These are phyloP conservation scores for Philonicus albiceps DNA, from an alignment of 2,888 invertebrate species.

Conservation along the genomic window DNA sequence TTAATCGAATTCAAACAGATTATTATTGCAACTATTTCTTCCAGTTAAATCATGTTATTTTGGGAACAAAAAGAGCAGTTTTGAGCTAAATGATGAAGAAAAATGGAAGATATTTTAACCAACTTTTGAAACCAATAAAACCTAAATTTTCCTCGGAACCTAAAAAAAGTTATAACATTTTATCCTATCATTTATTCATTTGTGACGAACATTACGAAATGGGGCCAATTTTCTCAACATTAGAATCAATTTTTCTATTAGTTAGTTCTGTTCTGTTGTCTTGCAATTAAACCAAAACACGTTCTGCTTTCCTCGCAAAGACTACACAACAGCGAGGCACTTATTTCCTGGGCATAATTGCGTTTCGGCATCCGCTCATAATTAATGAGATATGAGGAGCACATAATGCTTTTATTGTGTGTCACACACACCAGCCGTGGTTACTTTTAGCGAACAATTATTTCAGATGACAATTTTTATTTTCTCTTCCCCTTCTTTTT, in stretches of 20 bases:
- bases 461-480: background rate
- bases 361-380: conserved; percentile 1
- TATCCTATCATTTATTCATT: background rate
- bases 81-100: background rate
- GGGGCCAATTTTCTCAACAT: background rate
- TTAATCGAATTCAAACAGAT: background rate
- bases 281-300: background rate
- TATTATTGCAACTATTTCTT: background rate
- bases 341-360: conserved; percentile 4
- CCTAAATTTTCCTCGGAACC: background rate
- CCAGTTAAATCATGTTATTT: too few relatives aligned
- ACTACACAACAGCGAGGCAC: background rate
- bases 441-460: background rate
- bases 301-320: background rate
- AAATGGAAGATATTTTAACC: background rate
- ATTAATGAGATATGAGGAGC: background rate
- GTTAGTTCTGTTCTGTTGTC: background rate
- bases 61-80: background rate
- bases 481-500: background rate
- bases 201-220: background rate
- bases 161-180: background rate
- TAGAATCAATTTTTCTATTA: background rate
- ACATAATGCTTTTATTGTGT: background rate
- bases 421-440: background rate
- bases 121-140: background rate